Percentiles rank a stretch among this genome's conserved stretches.
These are phyloP conservation scores for Diarsia mendica DNA, from an alignment of 2,888 invertebrate species.

Conservation along the genomic window DNA sequence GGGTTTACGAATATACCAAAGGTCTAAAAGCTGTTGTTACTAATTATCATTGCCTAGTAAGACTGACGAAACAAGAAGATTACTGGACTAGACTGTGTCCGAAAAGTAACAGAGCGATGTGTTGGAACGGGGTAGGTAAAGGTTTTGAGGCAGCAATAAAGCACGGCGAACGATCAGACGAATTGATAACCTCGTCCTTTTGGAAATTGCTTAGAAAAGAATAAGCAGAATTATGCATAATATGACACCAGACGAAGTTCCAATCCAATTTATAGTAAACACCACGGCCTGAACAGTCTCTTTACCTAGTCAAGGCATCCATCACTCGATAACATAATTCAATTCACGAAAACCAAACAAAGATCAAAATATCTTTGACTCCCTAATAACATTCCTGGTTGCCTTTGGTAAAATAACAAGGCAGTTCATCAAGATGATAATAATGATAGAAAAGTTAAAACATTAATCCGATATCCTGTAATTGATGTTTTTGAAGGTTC, in stretches of 20 bases:
- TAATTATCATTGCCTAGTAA: too few species aligned
- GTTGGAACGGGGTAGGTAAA: too few species aligned
- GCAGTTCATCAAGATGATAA: conserved; percentile 57
- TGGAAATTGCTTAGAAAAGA: too few species aligned
- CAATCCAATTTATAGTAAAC: background rate
- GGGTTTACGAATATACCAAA: too few species aligned
- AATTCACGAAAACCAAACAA: conserved; percentile 36
- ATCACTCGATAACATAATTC: conserved; percentile 18
- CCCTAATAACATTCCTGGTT: conserved; percentile 28
- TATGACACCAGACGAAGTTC: background rate
- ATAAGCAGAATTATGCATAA: too few species aligned
- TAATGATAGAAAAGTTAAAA: conserved; percentile 59
- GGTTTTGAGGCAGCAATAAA: too few species aligned
- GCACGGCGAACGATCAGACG: too few species aligned
- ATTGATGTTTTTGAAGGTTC: conserved; percentile 59
- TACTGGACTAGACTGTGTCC: too few species aligned
- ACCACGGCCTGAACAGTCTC: background rate
- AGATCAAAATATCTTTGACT: conserved; percentile 37
- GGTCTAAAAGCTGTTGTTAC: too few species aligned
- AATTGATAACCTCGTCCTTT: too few species aligned
- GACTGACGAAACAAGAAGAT: too few species aligned
- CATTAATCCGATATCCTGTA: conserved; percentile 59
- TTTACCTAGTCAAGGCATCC: background rate
- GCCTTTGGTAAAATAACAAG: conserved; percentile 47
- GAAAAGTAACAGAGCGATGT: too few species aligned